Evolutionary conservation across 2,113 vertebrate species (phyloP).

Genomic region (Erpornis zantholeuca): DNA sequence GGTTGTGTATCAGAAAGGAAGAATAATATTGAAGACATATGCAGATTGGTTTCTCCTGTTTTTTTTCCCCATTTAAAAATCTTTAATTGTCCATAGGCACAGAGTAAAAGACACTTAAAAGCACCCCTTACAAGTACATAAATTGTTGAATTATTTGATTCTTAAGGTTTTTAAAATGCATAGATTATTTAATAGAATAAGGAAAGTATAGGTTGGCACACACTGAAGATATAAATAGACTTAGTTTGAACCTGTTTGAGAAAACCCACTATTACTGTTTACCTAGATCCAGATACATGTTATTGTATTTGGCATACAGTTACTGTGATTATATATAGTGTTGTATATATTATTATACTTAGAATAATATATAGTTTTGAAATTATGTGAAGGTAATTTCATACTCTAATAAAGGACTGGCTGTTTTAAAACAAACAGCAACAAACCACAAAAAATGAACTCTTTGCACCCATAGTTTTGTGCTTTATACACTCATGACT

Average conservation of each 20-base stretch:
- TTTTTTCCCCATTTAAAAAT: background rate
- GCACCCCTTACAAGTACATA: accelerated
- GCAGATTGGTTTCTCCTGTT: background rate
- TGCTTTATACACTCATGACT: background rate
- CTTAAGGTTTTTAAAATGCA: background rate
- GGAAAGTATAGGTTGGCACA: background rate
- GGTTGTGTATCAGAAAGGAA: background rate
- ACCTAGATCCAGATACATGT: background rate
- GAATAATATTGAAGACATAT: background rate
- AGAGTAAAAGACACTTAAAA: background rate
- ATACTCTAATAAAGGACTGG: background rate
- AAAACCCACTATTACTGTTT: background rate
- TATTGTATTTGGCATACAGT: background rate
- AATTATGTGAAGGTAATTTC: background rate
- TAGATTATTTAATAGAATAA: background rate
- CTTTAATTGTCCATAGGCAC: background rate
- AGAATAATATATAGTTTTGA: background rate
- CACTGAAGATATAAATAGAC: background rate
- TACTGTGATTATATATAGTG: no score
- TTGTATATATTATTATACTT: no score
- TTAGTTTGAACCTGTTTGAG: accelerated
- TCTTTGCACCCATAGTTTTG: accelerated
- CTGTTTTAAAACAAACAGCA: background rate
- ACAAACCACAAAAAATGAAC: background rate
- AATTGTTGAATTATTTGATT: background rate